phyloP scores from a whole-genome alignment of 2,113 vertebrate genomes.

The Oncorhynchus kisutch region DNA sequence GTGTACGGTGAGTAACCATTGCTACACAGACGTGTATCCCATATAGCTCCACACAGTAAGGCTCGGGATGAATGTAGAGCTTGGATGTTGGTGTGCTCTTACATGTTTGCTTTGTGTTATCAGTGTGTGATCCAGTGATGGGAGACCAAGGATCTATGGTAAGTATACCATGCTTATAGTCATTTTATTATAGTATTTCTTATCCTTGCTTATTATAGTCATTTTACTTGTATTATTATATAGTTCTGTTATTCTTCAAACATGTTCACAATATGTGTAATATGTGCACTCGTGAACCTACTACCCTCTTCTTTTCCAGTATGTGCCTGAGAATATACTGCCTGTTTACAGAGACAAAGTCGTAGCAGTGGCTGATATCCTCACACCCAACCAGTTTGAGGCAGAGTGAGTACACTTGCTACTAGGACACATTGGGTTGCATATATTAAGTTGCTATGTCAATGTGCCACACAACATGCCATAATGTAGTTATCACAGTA shows the following conservation, averaged over 20 bases:
- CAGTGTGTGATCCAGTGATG: conserved; percentile 95
- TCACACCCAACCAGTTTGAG: conserved; percentile 98
- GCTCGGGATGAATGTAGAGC: background rate
- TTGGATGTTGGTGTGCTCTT: background rate
- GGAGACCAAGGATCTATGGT: conserved; percentile 97
- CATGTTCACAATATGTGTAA: background rate
- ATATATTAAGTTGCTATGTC: background rate
- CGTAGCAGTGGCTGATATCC: conserved; percentile 89
- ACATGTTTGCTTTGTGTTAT: background rate
- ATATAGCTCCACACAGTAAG: too few relatives aligned
- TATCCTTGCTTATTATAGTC: background rate
- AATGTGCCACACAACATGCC: background rate
- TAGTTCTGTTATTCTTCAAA: background rate
- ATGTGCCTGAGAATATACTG: conserved; percentile 88
- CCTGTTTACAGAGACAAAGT: conserved; percentile 91
- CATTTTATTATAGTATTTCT: background rate
- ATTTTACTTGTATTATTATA: too few relatives aligned
- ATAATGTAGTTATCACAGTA: background rate
- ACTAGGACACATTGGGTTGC: background rate
- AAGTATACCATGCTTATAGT: conserved; percentile 39
- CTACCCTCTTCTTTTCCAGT: conserved; percentile 69
- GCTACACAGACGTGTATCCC: background rate
- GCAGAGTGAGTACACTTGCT: conserved; percentile 84
- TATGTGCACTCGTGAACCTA: background rate
- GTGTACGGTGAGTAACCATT: conserved; percentile 83